Base-by-base conservation (phyloP, 2,888 invertebrate genomes). In the Hydraecia micacea region DNA sequence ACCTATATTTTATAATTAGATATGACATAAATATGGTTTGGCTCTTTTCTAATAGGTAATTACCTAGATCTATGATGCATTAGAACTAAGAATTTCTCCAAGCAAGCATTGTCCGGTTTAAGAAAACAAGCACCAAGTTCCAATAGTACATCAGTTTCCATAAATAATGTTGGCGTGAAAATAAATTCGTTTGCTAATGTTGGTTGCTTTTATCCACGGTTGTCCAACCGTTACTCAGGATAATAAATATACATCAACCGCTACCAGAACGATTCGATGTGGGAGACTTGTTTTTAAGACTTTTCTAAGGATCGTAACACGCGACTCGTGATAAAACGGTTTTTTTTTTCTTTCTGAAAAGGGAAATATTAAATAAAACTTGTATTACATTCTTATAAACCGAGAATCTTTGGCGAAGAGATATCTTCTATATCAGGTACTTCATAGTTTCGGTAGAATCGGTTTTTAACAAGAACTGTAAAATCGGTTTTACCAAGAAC, bases 181-280 rank as follows among this genome's bases (percentile, higher is more conserved):
- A 82, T 84, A 81, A 76, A 77, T 79, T 81, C 72, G 75, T 80
- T 81, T 80, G 74, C 75, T 73, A 80, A 82, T 86, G 76, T 81
- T 69, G 77, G 68, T 81, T 73, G 71, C 75, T 77, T 77, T 84
- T 82, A 84, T 82, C 73, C 85, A 83, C 84, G 79, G 83, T 82
- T 78, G 79, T 82, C 83, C 90, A 87, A 87, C 84, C 88, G 74
- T 88, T 73, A 73, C 73, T 77, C 75, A 65, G 82, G 75, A 86
- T 84, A 86, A 90, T 90, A 87, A 89, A 90, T 90, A 87, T 87
- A 89, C 87, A 87, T 90, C 87, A 87, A 79, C 73, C 68, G 77
- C 77, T 82, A 78, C 49, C 69, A 81, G 81, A 81, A 81, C 80
- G 84, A 84, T 83, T 85, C 85, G 80, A 85, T 85, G 83, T 81